Conservation (phyloP, 53 echinoderm and acorn worm species). For the Astropecten irregularis region DNA sequence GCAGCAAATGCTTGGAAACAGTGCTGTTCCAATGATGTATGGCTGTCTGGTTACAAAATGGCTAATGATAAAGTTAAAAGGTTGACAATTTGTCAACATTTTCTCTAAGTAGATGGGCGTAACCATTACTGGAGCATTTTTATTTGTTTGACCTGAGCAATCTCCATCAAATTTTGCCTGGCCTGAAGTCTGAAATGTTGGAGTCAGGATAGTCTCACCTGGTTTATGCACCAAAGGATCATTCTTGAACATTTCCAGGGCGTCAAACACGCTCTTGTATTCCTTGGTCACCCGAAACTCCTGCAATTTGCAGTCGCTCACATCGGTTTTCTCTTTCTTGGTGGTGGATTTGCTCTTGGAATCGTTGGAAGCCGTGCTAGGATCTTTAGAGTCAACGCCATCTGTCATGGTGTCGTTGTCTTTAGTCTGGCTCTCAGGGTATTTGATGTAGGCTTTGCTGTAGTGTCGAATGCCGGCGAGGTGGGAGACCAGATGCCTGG, state of each 20-base stretch:
- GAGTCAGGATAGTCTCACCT: too few relatives aligned
- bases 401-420: constrained; percentile 14
- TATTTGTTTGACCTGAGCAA: too few relatives aligned
- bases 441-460: constrained; percentile 75
- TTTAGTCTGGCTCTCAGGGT: constrained; percentile 14
- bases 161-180: too few relatives aligned
- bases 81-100: too few relatives aligned
- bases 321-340: neutral
- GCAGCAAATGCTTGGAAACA: too few relatives aligned
- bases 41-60: too few relatives aligned
- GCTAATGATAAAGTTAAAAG: too few relatives aligned
- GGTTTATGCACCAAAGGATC: constrained; percentile 90
- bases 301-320: constrained; percentile 40
- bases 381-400: neutral
- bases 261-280: constrained; percentile 43
- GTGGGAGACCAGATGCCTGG: constrained; percentile 86
- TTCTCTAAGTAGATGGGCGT: too few relatives aligned
- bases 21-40: too few relatives aligned
- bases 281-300: constrained; percentile 63
- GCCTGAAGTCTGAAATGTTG: too few relatives aligned
- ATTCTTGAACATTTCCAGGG: constrained; percentile 78
- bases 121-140: too few relatives aligned
- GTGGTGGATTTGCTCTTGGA: neutral
- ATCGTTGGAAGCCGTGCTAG: neutral
- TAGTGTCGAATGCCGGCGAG: constrained; percentile 91